Evolutionary conservation across 2,113 vertebrate species (phyloP), one percentile per base, ranked within the genome.

Genomic region (Nettapus auritus): DNA sequence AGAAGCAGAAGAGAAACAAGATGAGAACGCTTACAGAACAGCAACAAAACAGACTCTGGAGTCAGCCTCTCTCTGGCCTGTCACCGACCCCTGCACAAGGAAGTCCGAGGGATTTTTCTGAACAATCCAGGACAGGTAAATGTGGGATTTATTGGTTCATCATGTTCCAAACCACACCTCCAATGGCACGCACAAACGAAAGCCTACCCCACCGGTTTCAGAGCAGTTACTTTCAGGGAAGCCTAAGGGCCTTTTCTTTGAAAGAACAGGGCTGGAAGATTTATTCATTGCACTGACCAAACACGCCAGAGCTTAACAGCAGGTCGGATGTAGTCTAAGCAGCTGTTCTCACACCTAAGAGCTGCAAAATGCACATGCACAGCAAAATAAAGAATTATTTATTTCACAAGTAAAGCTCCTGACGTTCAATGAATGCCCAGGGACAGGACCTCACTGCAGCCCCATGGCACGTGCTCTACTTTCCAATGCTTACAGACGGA

Each of bases 1-100:
- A 95, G 69, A 86, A 90, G 42, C 33, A 60, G 81, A 57, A 86
- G 12, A 86, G 34, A 96, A 94, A 90, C 80, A 93, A 86, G 66
- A 92, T 13, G 38, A 78, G 62, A 74, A 86, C 13, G 52, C 29
- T 73, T 52, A 53, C 8, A 75, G 33, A 76, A 52, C 48, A 86
- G 68, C 56, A 87, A 44, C 46, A 77, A 84, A 86, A 70, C 38
- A 78, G 80, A 2, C 46, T 34, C 60, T 48, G n/a, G 66, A 81
- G 57, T 33, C 69, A 94, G 62, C 26, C 22, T 11, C 69, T n/a
- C 55, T 56, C 62, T 3, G 3, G 33, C 69, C 56, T 42, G 34
- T 53, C 57, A 85, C 48, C 75, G 55, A 83, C 31, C 31, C 17
- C 40, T 36, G 8, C 7, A 50, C 13, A 90, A 33, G 20, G 62